These are phyloP conservation scores for Lycaon pictus DNA, from an alignment of 2,113 vertebrate genomes.

Conservation along the genomic window DNA sequence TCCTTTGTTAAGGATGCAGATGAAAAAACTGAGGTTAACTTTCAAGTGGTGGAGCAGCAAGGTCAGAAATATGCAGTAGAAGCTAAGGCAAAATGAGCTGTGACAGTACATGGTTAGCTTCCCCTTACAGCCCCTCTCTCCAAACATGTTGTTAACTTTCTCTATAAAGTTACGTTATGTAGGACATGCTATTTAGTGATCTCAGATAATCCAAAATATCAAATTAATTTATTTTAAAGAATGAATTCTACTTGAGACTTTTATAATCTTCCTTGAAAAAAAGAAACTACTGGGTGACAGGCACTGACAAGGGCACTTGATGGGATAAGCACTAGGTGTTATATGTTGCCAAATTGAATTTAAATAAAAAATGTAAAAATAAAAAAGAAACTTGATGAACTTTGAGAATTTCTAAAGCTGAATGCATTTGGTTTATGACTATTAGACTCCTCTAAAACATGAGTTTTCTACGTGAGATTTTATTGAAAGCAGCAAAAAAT, in stretches of 20 bases:
- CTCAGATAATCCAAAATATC: not conserved
- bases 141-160: not conserved
- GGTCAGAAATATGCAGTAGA: not conserved
- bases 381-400: not conserved
- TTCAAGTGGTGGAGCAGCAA: not conserved
- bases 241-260: not conserved
- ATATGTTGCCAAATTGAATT: too few relatives aligned
- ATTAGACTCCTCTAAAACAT: not conserved
- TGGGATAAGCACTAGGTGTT: too few relatives aligned
- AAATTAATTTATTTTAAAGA: conserved; percentile 23
- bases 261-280: not conserved
- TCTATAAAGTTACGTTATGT: not conserved
- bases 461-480: not conserved
- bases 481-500: not conserved
- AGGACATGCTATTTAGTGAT: not conserved
- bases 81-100: not conserved
- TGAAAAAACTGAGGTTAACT: not conserved
- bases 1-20: not conserved
- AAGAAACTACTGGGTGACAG: not conserved
- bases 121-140: not conserved
- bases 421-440: not conserved
- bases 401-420: not conserved
- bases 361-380: too few relatives aligned
- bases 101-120: not conserved
- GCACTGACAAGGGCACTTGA: too few relatives aligned